A percentile compares a stretch with the other conserved stretches of the same genome.
phyloP scores from a whole-genome alignment of 2,888 invertebrate species.

The Napeogenes sylphis region DNA sequence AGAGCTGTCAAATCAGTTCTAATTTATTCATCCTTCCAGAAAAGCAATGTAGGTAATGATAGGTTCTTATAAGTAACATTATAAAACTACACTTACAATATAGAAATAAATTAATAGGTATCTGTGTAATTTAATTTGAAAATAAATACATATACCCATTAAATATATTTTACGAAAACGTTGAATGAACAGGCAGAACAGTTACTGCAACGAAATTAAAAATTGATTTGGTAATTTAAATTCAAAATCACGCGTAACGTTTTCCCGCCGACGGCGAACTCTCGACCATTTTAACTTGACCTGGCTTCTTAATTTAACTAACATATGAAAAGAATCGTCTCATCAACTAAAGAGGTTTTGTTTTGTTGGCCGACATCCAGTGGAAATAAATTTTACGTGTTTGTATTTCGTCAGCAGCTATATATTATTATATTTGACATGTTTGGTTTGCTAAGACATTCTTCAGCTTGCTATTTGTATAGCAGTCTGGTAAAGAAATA shows the following conservation, averaged over 20 bases:
- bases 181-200: not conserved
- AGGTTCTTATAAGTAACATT: too few relatives aligned
- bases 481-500: not conserved
- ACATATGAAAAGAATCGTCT: constrained; percentile 16
- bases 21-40: too few relatives aligned
- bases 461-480: constrained; percentile 6
- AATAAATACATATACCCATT: too few relatives aligned
- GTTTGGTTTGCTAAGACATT: constrained; percentile 20
- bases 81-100: too few relatives aligned
- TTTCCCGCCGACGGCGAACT: constrained; percentile 45
- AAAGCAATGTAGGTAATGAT: too few relatives aligned
- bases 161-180: not conserved
- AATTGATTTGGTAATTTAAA: constrained; percentile 70
- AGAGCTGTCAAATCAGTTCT: too few relatives aligned
- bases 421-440: constrained; percentile 29
- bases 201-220: constrained; percentile 60
- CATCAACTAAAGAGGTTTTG: constrained; percentile 15
- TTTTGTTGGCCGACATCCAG: constrained; percentile 20
- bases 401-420: constrained; percentile 39
- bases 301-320: constrained; percentile 26
- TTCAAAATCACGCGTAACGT: constrained; percentile 61
- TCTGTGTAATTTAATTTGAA: too few relatives aligned
- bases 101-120: too few relatives aligned
- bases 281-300: constrained; percentile 41
- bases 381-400: constrained; percentile 30